Base-by-base conservation (phyloP, 2,888 invertebrate genomes). In the Limenitis arthemis region DNA sequence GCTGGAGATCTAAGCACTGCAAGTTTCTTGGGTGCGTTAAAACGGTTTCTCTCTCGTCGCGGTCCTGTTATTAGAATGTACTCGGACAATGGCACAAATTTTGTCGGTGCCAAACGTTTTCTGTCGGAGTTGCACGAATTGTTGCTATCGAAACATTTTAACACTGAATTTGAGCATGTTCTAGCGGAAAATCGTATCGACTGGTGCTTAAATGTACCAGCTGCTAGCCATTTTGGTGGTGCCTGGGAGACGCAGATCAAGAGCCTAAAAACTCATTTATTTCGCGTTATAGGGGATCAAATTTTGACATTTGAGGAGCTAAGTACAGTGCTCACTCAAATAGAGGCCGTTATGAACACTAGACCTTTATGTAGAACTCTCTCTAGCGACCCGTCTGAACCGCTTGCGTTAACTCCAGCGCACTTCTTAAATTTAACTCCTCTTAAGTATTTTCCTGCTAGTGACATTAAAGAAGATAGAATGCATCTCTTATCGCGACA, bases 261-360 rank as follows among this genome's bases (percentile, higher is more conserved):
- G 36, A n/a, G 30, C 0, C 33, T 59, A 7, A 59, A 59, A 51
- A 46, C 49, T 31, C 55, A 53, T 8, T 29, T 59, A 6, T 51
- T 34, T 31, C 42, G 44, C 11, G 53, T 55, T 3, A 51, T 55
- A 29, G 59, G 55, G 11, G 28, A 39, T 8, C 54, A 57, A 33
- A 28, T 55, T 32, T 44, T 60, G 5, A 44, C 54, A 0, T 58
- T 39, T 44, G 55, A 58, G 11, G 58, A 58, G 32, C 31, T 59
- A 8, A 7, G 4, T n/a, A 57, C 57, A 5, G 46, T 53, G 6
- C 40, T 57, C 0, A 41, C 51, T 8, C 55, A 57, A 29, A 52
- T 55, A 6, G 59, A 59, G 36, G 36, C 41, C 8, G 31, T 56
- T 1, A 31, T 58, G 5, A 58, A 58, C 20, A 52, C 55, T 8